These are phyloP conservation scores for Xenops minutus DNA, from an alignment of 2,797 vertebrate species.

Conservation along the genomic window DNA sequence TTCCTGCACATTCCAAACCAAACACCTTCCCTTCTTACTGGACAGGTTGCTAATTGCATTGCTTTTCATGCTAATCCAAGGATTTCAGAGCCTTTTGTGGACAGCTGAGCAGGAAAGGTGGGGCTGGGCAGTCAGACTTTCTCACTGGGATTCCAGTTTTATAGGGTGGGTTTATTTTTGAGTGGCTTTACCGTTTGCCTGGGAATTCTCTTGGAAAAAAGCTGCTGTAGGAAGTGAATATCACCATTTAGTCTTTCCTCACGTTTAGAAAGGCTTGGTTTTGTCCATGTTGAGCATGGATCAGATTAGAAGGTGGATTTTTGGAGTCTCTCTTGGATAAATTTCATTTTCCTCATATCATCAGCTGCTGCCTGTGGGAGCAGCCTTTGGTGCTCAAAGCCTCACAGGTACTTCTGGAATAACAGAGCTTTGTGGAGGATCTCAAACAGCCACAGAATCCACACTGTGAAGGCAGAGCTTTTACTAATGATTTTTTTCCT, in stretches of 20 bases:
- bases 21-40: background rate
- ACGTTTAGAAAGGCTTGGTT: background rate
- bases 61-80: background rate
- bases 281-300: rapidly evolving
- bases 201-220: background rate
- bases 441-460: background rate
- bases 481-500: background rate
- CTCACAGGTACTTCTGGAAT: background rate
- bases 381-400: rapidly evolving
- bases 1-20: background rate
- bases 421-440: background rate
- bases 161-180: background rate
- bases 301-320: background rate
- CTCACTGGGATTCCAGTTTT: background rate
- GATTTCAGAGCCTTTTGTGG: background rate
- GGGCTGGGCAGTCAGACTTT: background rate
- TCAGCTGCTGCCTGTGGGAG: background rate
- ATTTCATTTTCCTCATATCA: background rate
- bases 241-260: background rate
- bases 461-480: background rate
- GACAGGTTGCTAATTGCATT: background rate
- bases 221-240: background rate
- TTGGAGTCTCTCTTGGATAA: background rate
- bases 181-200: background rate
- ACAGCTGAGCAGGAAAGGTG: background rate